phyloP scores from a whole-genome alignment of 2,797 vertebrate species.

The Pithecia hirsuta region DNA sequence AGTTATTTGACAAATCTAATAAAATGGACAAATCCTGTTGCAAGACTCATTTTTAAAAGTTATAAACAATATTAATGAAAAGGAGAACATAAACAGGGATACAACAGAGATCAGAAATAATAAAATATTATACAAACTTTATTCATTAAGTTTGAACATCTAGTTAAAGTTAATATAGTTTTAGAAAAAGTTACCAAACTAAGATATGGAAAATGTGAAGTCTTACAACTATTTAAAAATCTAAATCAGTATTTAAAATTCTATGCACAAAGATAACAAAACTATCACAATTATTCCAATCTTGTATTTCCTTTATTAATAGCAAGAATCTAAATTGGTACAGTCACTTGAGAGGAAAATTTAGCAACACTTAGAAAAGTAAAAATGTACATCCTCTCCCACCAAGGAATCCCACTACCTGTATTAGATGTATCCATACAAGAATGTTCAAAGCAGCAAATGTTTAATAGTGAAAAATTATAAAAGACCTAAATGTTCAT shows the following conservation, averaged over 20 bases:
- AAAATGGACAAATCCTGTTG: not conserved
- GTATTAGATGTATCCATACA: not conserved
- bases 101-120: not conserved
- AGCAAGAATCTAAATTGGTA: not conserved
- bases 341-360: not conserved
- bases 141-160: not conserved
- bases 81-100: not conserved
- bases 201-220: not conserved
- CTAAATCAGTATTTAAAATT: not conserved
- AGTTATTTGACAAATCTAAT: not conserved
- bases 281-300: not conserved
- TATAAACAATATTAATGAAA: not conserved
- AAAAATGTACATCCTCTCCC: not conserved
- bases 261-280: not conserved
- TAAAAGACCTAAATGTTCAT: not conserved
- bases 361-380: not conserved
- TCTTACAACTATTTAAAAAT: not conserved
- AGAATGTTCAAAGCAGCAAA: not conserved
- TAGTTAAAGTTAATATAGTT: not conserved
- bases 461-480: not conserved
- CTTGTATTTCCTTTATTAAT: not conserved
- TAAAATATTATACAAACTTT: not conserved
- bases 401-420: not conserved
- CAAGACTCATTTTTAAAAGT: not conserved
- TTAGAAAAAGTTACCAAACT: not conserved